Evolutionary conservation across 1,140 invertebrate species (phyloP).

Genomic region (Drosophila elegans): DNA sequence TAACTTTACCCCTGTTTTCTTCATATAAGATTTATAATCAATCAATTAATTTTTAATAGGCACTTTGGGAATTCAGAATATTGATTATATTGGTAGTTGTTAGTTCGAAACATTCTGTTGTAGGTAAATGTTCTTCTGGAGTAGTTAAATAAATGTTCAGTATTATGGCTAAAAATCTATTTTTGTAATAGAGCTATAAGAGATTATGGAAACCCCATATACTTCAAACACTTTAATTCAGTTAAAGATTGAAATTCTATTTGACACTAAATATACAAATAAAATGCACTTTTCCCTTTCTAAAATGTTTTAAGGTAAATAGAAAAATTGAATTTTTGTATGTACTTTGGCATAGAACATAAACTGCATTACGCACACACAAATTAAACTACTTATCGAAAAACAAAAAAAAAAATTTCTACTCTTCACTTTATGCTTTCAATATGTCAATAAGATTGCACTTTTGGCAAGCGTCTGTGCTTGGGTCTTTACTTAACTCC

Average conservation of each 20-base stretch:
- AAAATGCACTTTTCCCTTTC: too few species aligned
- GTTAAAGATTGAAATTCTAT: neutral
- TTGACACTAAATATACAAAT: neutral
- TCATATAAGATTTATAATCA: neutral
- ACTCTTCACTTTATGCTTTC: constrained; percentile 5
- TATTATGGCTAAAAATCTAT: constrained; percentile 25
- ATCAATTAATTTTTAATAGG: constrained; percentile 7
- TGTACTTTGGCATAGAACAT: neutral
- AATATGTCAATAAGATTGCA: constrained; percentile 19
- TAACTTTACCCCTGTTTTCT: constrained; percentile 3
- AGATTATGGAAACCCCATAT: constrained; percentile 18
- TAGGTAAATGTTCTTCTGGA: constrained; percentile 14
- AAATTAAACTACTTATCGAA: neutral
- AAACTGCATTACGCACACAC: constrained; percentile 7
- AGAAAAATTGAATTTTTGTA: too few species aligned
- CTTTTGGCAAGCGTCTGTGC: constrained; percentile 4
- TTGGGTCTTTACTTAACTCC: constrained; percentile 2
- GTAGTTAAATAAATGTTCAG: constrained; percentile 27
- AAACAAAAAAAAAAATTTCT: neutral
- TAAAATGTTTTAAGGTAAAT: too few species aligned
- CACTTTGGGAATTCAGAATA: constrained; percentile 15
- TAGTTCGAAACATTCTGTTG: constrained; percentile 10
- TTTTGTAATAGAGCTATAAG: constrained; percentile 8
- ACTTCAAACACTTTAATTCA: constrained; percentile 2
- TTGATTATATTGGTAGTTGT: constrained; percentile 19